phyloP scores from a whole-genome alignment of 2,888 invertebrate species.

The Drosophila algonquin region DNA sequence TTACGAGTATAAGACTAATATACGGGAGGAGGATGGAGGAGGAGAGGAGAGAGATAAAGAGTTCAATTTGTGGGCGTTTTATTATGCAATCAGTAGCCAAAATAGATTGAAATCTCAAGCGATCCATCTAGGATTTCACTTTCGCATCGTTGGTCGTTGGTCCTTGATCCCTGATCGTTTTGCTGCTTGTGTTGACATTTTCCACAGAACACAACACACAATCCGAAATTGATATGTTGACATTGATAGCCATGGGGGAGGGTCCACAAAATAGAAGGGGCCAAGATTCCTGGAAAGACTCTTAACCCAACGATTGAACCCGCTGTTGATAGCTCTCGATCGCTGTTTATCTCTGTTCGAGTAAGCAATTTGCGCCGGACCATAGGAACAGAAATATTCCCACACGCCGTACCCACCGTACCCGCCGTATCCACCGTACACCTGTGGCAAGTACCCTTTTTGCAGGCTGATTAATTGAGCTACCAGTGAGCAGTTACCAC shows the following conservation, averaged over 20 bases:
- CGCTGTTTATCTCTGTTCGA: neutral
- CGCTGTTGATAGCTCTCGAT: too few relatives aligned
- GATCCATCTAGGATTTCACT: conserved; percentile 67
- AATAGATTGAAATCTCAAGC: conserved; percentile 32
- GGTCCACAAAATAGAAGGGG: too few relatives aligned
- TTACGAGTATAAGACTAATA: neutral
- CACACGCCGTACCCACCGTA: conserved; percentile 24
- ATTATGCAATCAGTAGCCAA: conserved; percentile 80
- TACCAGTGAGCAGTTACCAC: conserved; percentile 29
- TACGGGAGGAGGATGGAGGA: too few relatives aligned
- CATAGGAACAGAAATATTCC: conserved; percentile 44
- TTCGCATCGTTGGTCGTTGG: conserved; percentile 42
- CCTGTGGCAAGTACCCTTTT: conserved; percentile 62
- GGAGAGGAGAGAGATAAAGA: neutral
- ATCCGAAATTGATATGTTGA: conserved; percentile 68
- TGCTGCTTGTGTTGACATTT: conserved; percentile 55
- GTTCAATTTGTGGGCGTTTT: conserved; percentile 65
- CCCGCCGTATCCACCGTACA: conserved; percentile 12
- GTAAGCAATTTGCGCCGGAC: neutral
- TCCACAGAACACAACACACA: conserved; percentile 56
- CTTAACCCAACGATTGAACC: neutral
- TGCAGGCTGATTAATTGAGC: conserved; percentile 72
- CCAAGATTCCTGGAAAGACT: conserved; percentile 19
- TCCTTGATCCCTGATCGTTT: conserved; percentile 11
- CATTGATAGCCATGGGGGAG: conserved; percentile 41